Percentiles rank a stretch among this genome's conserved stretches.
Conservation (phyloP, 2,797 vertebrate species). For the Coilia nasus region DNA sequence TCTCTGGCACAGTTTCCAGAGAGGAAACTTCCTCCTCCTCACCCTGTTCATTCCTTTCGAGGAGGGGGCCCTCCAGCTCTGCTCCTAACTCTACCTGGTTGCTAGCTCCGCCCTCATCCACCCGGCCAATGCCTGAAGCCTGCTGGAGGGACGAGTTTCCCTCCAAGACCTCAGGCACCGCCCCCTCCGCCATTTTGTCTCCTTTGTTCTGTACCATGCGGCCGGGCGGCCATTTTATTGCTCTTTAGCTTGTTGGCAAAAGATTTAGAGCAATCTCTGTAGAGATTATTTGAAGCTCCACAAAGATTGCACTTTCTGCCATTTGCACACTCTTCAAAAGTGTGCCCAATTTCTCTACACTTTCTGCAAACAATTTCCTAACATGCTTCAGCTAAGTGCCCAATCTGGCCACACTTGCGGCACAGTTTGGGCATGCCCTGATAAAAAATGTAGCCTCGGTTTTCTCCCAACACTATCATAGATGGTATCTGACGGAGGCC, state of each 20-base stretch:
- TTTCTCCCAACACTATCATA: no score
- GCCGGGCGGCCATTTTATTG: neutral
- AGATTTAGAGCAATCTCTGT: no score
- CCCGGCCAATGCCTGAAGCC: neutral
- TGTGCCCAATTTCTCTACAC: constrained; percentile 39
- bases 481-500: no score
- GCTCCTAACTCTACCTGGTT: neutral
- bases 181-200: neutral
- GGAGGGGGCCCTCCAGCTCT: neutral
- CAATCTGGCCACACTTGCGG: neutral
- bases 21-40: neutral
- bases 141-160: neutral
- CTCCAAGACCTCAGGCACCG: neutral
- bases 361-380: constrained; percentile 18
- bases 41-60: neutral
- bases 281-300: neutral
- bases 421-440: constrained; percentile 47
- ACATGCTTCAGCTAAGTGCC: constrained; percentile 26
- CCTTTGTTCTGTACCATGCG: neutral
- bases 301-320: constrained; percentile 47
- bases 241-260: constrained; percentile 34
- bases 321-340: constrained; percentile 33
- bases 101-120: neutral
- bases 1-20: no score
- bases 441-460: no score